Percentiles rank a stretch among this genome's conserved stretches.
phyloP scores from a whole-genome alignment of 2,113 vertebrate species.

The Trinectes maculatus region DNA sequence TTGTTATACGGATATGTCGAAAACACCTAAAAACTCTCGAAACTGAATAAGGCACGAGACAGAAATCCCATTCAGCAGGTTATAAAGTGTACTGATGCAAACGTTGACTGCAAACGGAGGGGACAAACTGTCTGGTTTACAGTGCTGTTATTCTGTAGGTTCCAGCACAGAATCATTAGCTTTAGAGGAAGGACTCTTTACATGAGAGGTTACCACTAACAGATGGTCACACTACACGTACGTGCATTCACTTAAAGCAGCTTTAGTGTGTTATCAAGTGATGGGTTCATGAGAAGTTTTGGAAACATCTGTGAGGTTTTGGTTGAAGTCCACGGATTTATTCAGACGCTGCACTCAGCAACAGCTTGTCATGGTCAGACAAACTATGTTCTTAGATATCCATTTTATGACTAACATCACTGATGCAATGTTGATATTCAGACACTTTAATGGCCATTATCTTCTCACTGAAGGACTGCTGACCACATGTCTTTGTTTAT shows the following conservation, averaged over 20 bases:
- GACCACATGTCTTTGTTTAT: no score
- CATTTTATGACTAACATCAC: not conserved
- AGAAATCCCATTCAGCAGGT: not conserved
- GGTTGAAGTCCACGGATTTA: not conserved
- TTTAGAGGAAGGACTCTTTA: no score
- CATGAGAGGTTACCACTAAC: not conserved
- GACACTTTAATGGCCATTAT: no score
- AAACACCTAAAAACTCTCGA: no score
- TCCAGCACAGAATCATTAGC: not conserved
- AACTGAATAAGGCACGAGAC: no score
- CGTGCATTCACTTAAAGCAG: no score
- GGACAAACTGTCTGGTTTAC: not conserved
- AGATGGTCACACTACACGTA: no score
- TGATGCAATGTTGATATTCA: not conserved
- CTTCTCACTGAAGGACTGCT: no score
- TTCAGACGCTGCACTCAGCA: not conserved
- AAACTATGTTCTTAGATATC: not conserved
- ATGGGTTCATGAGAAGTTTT: no score
- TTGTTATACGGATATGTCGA: no score
- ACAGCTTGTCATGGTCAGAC: not conserved
- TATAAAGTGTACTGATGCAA: not conserved
- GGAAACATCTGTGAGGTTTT: not conserved
- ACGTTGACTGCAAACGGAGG: not conserved
- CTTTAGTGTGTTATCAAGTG: no score
- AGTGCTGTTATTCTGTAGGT: not conserved